Evolutionary conservation across 1,140 invertebrate genomes (phyloP), one percentile per base, ranked within the genome.

Genomic region (Cotesia chilonis): DNA sequence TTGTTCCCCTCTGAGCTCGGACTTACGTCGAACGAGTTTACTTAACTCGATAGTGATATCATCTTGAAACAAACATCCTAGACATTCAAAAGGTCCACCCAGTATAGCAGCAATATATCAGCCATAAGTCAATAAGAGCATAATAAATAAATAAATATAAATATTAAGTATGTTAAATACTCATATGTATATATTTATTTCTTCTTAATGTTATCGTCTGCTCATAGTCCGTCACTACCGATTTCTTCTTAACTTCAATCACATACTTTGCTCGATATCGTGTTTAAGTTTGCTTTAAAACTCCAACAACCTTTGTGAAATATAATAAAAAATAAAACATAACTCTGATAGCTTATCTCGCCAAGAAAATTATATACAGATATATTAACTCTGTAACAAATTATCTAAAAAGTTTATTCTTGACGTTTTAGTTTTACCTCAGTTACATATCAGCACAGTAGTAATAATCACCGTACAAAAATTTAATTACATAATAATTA

Each of bases 11-110:
- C 47, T 5, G 41, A 65, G 14, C 20, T n/a, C 17, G 41, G 41
- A 6, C 6, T 47, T 47, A 47, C 41, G 10, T 65, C 28, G 38
- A 65, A 37, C 51, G 12, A 51, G 66, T 68, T 68, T 68, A 68
- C 54, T 68, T 51, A 68, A 68, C 47, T 68, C 28, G 66, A 68
- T 68, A 68, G 66, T 68, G 66, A 55, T 68, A 68, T 68, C 66
- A 55, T 68, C 36, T 63, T 63, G 60, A 63, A 37, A 41, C 60
- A 17, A 63, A 12, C 10, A 51, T 20, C 41, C 17, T 6, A 66
- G 64, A 20, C 36, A 41, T 41, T 59, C 14, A 66, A 41, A 41
- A 38, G 38, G 47, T 51, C 12, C 14, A 47, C 6, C 10, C 10
- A 10, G n/a, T n/a, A 14, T 47, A 10, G n/a, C 54, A 14, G n/a